These are phyloP conservation scores for Cotesia vestalis DNA, from an alignment of 1,140 invertebrate species.

Conservation along the genomic window DNA sequence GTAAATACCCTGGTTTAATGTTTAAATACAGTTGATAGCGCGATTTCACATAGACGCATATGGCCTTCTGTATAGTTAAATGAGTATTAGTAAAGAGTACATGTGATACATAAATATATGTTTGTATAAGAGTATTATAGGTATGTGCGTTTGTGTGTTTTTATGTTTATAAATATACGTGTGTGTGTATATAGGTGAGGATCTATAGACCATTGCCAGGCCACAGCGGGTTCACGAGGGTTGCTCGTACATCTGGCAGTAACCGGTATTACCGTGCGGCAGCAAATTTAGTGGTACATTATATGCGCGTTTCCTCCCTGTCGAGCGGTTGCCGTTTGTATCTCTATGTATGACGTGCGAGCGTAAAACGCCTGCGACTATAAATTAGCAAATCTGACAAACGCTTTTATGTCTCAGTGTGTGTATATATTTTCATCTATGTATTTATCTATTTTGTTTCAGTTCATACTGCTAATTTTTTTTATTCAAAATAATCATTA, in stretches of 20 bases:
- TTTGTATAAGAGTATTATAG: conserved; percentile 1
- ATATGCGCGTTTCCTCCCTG: conserved; percentile 30
- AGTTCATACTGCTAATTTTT: not conserved
- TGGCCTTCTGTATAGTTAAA: conserved; percentile 7
- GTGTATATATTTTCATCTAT: not conserved
- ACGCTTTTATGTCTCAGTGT: not conserved
- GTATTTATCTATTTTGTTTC: not conserved
- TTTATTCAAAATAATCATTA: no score
- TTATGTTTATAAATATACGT: not conserved
- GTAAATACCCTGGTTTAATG: conserved; percentile 30
- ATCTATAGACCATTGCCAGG: conserved; percentile 19
- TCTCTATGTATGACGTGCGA: conserved; percentile 9
- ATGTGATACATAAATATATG: not conserved
- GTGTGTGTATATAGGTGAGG: not conserved
- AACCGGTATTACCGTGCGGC: conserved; percentile 27
- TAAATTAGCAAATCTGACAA: conserved; percentile 28
- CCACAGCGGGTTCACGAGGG: conserved; percentile 14
- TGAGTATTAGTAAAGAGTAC: conserved; percentile 10
- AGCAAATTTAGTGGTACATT: conserved; percentile 34
- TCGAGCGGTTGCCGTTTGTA: conserved; percentile 18
- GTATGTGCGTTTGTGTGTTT: not conserved
- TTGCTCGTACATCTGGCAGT: conserved; percentile 32
- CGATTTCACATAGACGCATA: conserved; percentile 24
- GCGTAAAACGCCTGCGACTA: conserved; percentile 18
- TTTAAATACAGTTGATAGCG: conserved; percentile 21